phyloP scores from a whole-genome alignment of 23 tunicate species.

The Ciona savignyi region DNA sequence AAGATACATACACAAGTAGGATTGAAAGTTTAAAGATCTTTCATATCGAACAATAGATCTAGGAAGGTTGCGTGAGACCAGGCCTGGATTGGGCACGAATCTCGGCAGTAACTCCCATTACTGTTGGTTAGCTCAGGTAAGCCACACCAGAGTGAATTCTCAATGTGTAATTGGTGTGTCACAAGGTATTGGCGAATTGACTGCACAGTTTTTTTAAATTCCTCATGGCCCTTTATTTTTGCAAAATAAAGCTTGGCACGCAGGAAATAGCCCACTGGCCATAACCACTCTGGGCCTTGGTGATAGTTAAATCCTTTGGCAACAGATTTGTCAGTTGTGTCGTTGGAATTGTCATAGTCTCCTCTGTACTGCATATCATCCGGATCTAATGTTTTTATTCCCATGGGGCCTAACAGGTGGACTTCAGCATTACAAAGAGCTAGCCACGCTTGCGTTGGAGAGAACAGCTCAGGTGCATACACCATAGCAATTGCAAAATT shows the following conservation, averaged over 20 bases:
- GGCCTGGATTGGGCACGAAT: constrained; percentile 97
- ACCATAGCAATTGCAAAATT: constrained; percentile 97
- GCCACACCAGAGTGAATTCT: constrained; percentile 83
- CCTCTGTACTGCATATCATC: constrained; percentile 93
- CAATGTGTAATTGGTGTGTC: constrained; percentile 62
- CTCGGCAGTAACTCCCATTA: constrained; percentile 68
- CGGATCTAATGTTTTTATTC: constrained; percentile 88
- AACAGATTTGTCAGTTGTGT: constrained; percentile 47
- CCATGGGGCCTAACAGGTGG: constrained; percentile 80
- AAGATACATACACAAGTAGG: too few species aligned
- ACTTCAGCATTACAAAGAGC: constrained; percentile 51
- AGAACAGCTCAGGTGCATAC: constrained; percentile 85
- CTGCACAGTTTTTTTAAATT: constrained; percentile 43
- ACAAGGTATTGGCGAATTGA: constrained; percentile 64
- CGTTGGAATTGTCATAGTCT: constrained; percentile 75
- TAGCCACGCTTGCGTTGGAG: constrained; percentile 59
- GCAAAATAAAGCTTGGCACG: constrained; percentile 82
- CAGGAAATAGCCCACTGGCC: constrained; percentile 98
- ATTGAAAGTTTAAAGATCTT: constrained; percentile 6
- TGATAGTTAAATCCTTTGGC: constrained; percentile 97
- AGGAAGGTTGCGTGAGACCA: constrained; percentile 97
- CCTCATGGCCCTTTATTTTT: constrained; percentile 18
- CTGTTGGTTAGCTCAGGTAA: constrained; percentile 89
- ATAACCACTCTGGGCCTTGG: constrained; percentile 98
- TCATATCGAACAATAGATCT: constrained; percentile 65